Base-by-base conservation (phyloP, 2,888 invertebrate species). In the Formica aserva region DNA sequence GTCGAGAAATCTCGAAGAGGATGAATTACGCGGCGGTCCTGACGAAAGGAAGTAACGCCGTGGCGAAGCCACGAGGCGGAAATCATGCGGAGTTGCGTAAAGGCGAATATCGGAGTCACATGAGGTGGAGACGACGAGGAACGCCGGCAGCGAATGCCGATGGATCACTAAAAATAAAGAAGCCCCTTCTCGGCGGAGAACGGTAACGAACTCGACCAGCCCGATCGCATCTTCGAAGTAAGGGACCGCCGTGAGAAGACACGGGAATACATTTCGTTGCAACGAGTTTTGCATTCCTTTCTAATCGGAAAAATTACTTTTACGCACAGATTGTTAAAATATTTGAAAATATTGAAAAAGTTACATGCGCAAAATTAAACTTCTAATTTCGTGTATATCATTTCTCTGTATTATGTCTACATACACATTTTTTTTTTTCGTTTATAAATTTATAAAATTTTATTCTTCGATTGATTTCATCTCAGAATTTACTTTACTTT, bases 141-240 rank as follows among this genome's bases (percentile, higher is more conserved):
- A 32, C 11, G 45, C 48, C 48, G 48, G 48, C 26, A 67, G 32
- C 18, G 66, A 77, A 71, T 78, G 65, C 62, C 77, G 85, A 71
- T 83, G 81, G 66, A 86, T 88, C 63, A 63, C 72, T 89, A 88
- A 90, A 89, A 90, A 89, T 89, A 90, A 86, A 78, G 89, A 88
- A 90, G 88, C 83, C 88, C 85, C 41, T 71, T 76, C 60, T 76
- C 62, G 74, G 57, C 74, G 63, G 75, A n/a, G n/a, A 48, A 48
- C 18, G 71, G 83, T 81, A 87, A 86, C 78, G 78, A 87, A 86
- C 72, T 81, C 81, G 67, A 75, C 18, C 48, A 60, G 65, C 18
- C 76, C 72, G 67, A 60, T 3, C n/a, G 63, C 76, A 48, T 72
- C n/a, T 22, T 26, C 75, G 26, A 69, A 66, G 72, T 62, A 76